phyloP scores from a whole-genome alignment of 2,113 vertebrate genomes.

The Daphoenositta chrysoptera region DNA sequence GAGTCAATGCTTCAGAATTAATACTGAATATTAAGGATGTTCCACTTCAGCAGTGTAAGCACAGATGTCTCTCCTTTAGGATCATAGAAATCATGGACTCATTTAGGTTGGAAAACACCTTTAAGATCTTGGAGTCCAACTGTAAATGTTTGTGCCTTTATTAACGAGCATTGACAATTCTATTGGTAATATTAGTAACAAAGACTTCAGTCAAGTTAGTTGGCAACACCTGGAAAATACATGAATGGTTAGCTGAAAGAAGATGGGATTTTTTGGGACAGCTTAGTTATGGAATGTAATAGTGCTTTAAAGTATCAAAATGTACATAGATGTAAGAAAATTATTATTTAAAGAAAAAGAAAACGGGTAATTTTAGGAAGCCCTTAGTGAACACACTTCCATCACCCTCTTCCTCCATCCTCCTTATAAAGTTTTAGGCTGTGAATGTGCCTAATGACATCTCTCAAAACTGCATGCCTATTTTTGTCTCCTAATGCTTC shows the following conservation, averaged over 20 bases:
- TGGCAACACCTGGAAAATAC: background rate
- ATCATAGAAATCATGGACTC: background rate
- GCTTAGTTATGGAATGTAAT: background rate
- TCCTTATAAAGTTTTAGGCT: background rate
- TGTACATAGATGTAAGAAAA: background rate
- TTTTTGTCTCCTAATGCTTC: background rate
- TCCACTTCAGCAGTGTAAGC: background rate
- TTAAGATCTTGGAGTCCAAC: fast-evolving
- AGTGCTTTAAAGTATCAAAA: background rate
- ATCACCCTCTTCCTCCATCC: background rate
- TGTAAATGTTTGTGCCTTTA: background rate
- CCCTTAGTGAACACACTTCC: background rate
- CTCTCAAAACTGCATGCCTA: background rate
- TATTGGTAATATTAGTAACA: background rate
- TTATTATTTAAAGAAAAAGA: background rate
- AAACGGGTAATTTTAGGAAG: background rate
- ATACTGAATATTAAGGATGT: background rate
- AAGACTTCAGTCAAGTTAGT: background rate
- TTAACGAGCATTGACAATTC: background rate
- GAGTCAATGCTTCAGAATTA: background rate
- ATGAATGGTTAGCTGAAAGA: background rate
- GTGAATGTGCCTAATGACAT: background rate
- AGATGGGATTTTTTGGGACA: background rate
- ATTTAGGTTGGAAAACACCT: background rate
- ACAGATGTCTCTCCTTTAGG: background rate